phyloP scores from a whole-genome alignment of 1,140 invertebrate species.

The Hyles euphorbiae region DNA sequence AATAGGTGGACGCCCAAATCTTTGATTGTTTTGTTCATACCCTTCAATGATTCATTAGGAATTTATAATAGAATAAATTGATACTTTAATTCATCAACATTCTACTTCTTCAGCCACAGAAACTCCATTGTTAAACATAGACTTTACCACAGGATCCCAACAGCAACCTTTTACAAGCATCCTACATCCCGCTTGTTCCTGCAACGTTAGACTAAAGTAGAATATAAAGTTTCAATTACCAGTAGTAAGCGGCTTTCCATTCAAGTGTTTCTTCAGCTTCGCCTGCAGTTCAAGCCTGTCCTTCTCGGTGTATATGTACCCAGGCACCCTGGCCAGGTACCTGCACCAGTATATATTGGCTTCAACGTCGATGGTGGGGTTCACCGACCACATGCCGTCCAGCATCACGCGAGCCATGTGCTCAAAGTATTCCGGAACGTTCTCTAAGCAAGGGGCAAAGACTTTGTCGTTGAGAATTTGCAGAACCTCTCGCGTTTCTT shows the following conservation, averaged over 20 bases:
- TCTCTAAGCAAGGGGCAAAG: conserved; percentile 57
- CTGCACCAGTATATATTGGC: conserved; percentile 48
- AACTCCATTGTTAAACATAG: no score
- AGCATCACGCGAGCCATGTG: conserved; percentile 65
- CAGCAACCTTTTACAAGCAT: no score
- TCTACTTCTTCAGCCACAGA: no score
- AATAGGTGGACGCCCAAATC: no score
- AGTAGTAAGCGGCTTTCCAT: conserved; percentile 39
- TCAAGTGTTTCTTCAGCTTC: conserved; percentile 29
- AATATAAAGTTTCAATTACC: conserved; percentile 27
- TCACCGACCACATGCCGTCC: conserved; percentile 64
- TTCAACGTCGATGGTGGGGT: conserved; percentile 48
- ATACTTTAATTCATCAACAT: no score
- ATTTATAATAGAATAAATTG: no score
- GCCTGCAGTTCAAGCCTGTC: conserved; percentile 40
- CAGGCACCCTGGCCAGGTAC: conserved; percentile 50
- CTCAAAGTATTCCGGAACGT: conserved; percentile 71
- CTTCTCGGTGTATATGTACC: conserved; percentile 51
- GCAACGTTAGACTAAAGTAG: no score
- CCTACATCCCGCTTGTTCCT: no score
- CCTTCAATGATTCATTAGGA: no score
- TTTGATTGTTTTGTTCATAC: no score
- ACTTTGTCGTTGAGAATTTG: conserved; percentile 54
- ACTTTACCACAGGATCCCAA: no score
- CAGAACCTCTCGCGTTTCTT: conserved; percentile 66